Conservation (phyloP, 2,797 vertebrate genomes). For the Ctenochaetus hawaiiensis region DNA sequence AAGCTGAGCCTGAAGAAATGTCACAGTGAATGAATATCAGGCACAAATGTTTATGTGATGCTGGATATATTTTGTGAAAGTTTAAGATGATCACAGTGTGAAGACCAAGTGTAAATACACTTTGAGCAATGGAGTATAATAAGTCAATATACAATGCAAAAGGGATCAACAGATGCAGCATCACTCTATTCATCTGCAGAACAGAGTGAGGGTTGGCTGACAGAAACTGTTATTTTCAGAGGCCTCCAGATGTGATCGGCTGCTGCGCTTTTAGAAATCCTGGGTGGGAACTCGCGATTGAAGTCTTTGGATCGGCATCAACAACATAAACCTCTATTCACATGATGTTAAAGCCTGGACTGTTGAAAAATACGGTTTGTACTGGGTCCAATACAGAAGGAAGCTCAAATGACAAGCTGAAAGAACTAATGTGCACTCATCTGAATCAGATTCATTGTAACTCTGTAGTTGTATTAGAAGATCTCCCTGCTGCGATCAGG, state of each 20-base stretch:
- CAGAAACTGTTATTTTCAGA: slow-evolving; percentile 58
- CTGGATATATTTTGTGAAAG: not conserved
- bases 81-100: not conserved
- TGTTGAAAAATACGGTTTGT: slow-evolving; percentile 28
- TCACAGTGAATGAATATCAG: not conserved
- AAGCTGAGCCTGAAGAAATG: not conserved
- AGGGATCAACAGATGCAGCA: slow-evolving; percentile 30
- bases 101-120: not conserved
- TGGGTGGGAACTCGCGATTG: slow-evolving; percentile 64
- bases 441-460: slow-evolving; percentile 15
- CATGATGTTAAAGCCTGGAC: slow-evolving; percentile 38
- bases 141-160: slow-evolving; percentile 11
- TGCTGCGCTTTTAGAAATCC: slow-evolving; percentile 56
- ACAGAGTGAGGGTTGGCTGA: slow-evolving; percentile 30
- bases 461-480: slow-evolving; percentile 6
- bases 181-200: slow-evolving; percentile 28
- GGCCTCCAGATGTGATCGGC: slow-evolving; percentile 64
- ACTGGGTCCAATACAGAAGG: slow-evolving; percentile 18
- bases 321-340: slow-evolving; percentile 55
- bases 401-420: slow-evolving; percentile 30
- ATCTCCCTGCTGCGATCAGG: not conserved
- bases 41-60: not conserved
- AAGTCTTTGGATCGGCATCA: slow-evolving; percentile 58
- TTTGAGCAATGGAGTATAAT: slow-evolving; percentile 24
- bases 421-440: slow-evolving; percentile 4